Evolutionary conservation across 1,140 invertebrate genomes (phyloP), one percentile per base, ranked within the genome.

Genomic region (Diploscapter pachys): DNA sequence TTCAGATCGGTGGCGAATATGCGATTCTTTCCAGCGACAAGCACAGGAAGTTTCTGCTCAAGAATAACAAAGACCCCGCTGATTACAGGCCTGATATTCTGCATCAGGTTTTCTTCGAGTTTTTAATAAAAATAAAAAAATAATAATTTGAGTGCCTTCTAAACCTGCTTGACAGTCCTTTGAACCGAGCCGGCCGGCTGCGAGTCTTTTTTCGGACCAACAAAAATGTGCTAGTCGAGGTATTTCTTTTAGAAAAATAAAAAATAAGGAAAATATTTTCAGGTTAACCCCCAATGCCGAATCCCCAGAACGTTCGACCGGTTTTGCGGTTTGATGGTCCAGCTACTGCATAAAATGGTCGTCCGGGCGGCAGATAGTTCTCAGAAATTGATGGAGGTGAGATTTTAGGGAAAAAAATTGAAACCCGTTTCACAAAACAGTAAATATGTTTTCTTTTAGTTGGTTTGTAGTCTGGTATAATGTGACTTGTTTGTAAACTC

Each of bases 241-340:
- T 31, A 31, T 31, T 31, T 31, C 31, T 31, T 31, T 31, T 31
- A 31, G 31, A 31, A 31, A 31, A 31, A 31, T 31, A 31, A 31
- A 31, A 31, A 31, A 31, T 31, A 31, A 31, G 31, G 31, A 31
- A 31, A 31, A 0, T 31, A 31, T 31, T 31, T 31, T 31, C 31
- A 31, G 31, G 31, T 99, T 49, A 95, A 96, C 88, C 96, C 97
- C 63, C 95, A 98, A 87, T 99, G 95, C 5, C 91, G 96, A 84
- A 96, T 99, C 85, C 97, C 97, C 2, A 90, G 96, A 81, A 99
- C 96, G 9, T 99, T 96, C 85, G 96, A 98, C 85, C 89, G 96
- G 85, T 99, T 99, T 90, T 94, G 95, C 84, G 96, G 95, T 61
- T 87, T 99, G 13, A 98, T 99, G 91, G 96, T 99, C 61, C 96